Percentiles rank a stretch among this genome's conserved stretches.
Conservation (phyloP, 2,797 vertebrate genomes). For the Acanthiza pusilla region DNA sequence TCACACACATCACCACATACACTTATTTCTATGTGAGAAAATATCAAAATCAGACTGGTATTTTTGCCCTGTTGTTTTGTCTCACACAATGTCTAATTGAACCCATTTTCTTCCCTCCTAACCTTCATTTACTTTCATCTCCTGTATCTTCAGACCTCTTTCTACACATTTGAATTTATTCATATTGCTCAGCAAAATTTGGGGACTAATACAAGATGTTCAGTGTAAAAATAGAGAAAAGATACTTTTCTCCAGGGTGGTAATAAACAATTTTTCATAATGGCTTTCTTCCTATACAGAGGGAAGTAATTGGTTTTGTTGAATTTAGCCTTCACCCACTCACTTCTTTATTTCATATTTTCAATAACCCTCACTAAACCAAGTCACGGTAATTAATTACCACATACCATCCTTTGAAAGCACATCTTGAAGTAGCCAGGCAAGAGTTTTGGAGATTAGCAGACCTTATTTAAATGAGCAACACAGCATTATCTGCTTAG, state of each 20-base stretch:
- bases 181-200: neutral
- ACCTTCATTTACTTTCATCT: neutral
- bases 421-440: neutral
- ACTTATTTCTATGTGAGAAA: neutral
- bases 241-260: neutral
- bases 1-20: too few relatives aligned
- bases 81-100: neutral
- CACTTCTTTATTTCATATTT: neutral
- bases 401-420: neutral
- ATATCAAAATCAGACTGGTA: neutral
- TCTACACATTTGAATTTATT: neutral
- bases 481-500: constrained; percentile 29
- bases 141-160: neutral
- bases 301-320: neutral
- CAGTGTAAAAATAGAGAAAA: neutral
- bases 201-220: accelerated
- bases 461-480: neutral
- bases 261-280: neutral
- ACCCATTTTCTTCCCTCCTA: neutral
- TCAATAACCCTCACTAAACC: neutral
- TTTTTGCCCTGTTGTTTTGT: neutral
- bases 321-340: neutral
- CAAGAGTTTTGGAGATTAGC: neutral
- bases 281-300: neutral
- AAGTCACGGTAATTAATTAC: neutral